A percentile compares a stretch with the other conserved stretches of the same genome.
Evolutionary conservation across 2,888 invertebrate genomes (phyloP).

Genomic region (Physocephala rufipes): DNA sequence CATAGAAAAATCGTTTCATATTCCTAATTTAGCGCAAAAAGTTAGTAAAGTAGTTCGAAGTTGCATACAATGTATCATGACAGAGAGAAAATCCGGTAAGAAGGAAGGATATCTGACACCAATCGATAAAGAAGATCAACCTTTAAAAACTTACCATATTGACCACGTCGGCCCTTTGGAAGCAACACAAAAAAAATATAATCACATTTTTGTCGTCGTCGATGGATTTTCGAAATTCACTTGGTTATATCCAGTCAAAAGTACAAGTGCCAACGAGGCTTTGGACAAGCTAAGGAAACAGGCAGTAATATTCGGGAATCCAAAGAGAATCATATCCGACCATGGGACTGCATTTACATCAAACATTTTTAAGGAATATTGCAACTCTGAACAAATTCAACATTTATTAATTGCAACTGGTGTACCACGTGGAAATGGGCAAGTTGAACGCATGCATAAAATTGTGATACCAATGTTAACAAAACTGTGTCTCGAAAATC

Average conservation of each 20-base stretch:
- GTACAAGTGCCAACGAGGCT: slow-evolving; percentile 50
- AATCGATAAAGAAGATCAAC: slow-evolving; percentile 52
- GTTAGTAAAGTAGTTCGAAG: slow-evolving; percentile 23
- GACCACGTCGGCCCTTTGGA: slow-evolving; percentile 58
- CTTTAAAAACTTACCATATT: slow-evolving; percentile 53
- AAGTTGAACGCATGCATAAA: slow-evolving; percentile 55
- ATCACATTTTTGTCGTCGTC: slow-evolving; percentile 40
- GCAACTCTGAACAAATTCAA: slow-evolving; percentile 40
- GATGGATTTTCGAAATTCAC: slow-evolving; percentile 58
- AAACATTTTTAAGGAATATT: slow-evolving; percentile 49
- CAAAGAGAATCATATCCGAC: slow-evolving; percentile 38
- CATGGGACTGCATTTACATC: slow-evolving; percentile 43
- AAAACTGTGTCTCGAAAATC: slow-evolving; percentile 55
- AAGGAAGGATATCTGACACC: slow-evolving; percentile 39
- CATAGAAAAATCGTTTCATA: too few species aligned
- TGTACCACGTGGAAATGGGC: too few species aligned
- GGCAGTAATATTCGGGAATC: slow-evolving; percentile 46
- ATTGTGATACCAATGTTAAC: slow-evolving; percentile 54
- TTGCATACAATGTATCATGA: slow-evolving; percentile 39
- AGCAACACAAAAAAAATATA: too few species aligned
- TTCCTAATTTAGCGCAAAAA: slow-evolving; percentile 24
- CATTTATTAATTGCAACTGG: slow-evolving; percentile 39
- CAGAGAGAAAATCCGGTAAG: slow-evolving; percentile 51
- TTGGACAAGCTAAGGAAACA: slow-evolving; percentile 51
- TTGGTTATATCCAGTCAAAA: slow-evolving; percentile 56